Conservation (phyloP, 1,140 invertebrate species). For the Pinna nobilis region DNA sequence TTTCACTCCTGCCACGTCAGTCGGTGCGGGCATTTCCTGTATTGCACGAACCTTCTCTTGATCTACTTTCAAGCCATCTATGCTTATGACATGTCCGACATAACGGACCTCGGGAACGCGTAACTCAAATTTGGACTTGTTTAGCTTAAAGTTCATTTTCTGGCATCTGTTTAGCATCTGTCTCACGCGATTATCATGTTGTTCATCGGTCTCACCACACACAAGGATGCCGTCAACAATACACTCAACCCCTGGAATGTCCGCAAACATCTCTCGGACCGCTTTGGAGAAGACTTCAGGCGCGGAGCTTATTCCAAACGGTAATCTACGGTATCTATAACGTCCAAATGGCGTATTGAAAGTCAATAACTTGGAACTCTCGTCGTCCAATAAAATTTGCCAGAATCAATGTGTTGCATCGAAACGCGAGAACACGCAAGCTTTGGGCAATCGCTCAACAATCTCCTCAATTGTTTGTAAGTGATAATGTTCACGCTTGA, state of each 20-base stretch:
- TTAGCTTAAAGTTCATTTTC: conserved; percentile 7
- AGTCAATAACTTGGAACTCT: conserved; percentile 68
- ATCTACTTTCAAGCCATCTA: conserved; percentile 15
- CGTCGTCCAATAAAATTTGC: conserved; percentile 36
- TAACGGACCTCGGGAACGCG: conserved; percentile 13
- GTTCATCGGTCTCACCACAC: conserved; percentile 13
- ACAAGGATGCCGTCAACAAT: conserved; percentile 14
- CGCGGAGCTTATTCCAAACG: conserved; percentile 38
- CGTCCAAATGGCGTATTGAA: conserved; percentile 74
- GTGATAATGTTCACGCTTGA: conserved; percentile 44
- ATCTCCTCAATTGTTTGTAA: conserved; percentile 54
- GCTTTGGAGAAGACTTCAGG: conserved; percentile 28
- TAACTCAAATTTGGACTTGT: neutral
- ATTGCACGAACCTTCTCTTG: conserved; percentile 57
- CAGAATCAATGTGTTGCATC: conserved; percentile 36
- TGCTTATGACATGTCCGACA: conserved; percentile 39
- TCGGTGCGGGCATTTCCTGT: conserved; percentile 18
- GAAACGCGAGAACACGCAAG: conserved; percentile 39
- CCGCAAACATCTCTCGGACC: conserved; percentile 21
- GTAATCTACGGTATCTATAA: conserved; percentile 11
- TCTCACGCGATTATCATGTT: conserved; percentile 20
- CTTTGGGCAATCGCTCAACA: conserved; percentile 57
- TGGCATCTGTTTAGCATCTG: conserved; percentile 20
- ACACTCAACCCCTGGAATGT: conserved; percentile 4
- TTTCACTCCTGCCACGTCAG: neutral